Evolutionary conservation across 2,888 invertebrate species (phyloP).

Genomic region (Pachymerium ferrugineum): DNA sequence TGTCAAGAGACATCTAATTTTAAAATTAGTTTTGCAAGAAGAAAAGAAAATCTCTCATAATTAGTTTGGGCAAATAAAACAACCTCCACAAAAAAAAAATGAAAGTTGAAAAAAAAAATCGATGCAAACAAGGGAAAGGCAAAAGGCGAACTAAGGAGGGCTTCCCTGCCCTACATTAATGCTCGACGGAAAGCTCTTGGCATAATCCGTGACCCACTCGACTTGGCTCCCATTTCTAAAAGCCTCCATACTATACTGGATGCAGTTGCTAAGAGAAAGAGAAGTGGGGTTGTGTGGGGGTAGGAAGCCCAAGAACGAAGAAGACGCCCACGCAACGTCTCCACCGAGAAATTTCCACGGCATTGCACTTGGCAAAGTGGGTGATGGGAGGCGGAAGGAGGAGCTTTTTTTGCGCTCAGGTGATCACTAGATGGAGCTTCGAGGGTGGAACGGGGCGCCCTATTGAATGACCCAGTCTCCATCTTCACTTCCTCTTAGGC

Average conservation of each 20-base stretch:
- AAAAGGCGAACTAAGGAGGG: background rate
- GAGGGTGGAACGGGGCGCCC: background rate
- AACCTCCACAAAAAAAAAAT: no score
- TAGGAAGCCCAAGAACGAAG: no score
- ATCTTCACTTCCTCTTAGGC: background rate
- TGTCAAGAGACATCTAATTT: no score
- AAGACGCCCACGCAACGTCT: background rate
- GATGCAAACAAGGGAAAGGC: background rate
- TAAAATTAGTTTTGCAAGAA: no score
- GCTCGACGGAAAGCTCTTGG: constrained; percentile 13
- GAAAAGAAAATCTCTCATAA: no score
- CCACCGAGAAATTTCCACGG: constrained; percentile 22
- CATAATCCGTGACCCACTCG: constrained; percentile 24
- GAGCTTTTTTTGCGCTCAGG: background rate
- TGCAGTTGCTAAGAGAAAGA: constrained; percentile 14
- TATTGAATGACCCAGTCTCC: background rate
- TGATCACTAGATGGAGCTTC: constrained; percentile 10
- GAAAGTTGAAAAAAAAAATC: background rate
- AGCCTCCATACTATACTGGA: constrained; percentile 8
- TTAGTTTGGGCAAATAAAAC: no score
- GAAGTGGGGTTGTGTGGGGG: background rate
- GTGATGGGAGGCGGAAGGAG: constrained; percentile 22
- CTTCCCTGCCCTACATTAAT: constrained; percentile 24
- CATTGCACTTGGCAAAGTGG: constrained; percentile 15
- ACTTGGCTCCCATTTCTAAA: constrained; percentile 23